Conservation (phyloP, 1,140 invertebrate species). For the Drosophila arawakana region DNA sequence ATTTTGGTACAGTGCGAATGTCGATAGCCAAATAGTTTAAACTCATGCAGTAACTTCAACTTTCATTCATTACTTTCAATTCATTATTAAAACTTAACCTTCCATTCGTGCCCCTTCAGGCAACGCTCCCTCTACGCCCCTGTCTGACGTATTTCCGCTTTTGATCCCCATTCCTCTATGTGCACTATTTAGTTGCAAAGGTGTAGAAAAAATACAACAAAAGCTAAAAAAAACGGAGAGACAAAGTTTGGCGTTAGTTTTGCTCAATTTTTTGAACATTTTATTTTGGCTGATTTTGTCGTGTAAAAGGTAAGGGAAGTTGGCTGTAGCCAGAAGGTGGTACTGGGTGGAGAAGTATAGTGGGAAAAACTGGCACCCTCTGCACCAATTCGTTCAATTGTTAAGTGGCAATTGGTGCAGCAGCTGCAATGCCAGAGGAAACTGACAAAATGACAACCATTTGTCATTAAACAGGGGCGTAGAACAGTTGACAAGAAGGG, state of each 20-base stretch:
- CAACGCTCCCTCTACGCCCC: not conserved
- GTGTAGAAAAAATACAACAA: slow-evolving; percentile 31
- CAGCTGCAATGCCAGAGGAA: slow-evolving; percentile 40
- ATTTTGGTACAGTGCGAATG: not conserved
- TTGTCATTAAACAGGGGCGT: slow-evolving; percentile 61
- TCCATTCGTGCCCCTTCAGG: not conserved
- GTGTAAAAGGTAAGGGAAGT: not conserved
- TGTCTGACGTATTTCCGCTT: not conserved
- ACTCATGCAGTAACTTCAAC: slow-evolving; percentile 20
- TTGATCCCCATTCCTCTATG: slow-evolving; percentile 7
- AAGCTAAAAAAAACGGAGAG: slow-evolving; percentile 7
- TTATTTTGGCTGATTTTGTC: slow-evolving; percentile 10
- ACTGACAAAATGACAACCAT: slow-evolving; percentile 74
- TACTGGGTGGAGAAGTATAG: not conserved
- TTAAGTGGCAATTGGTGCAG: slow-evolving; percentile 45
- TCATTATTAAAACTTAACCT: slow-evolving; percentile 53
- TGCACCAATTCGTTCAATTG: slow-evolving; percentile 38
- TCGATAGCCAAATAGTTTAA: not conserved
- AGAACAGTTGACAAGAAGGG: not conserved
- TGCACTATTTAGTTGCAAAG: slow-evolving; percentile 32
- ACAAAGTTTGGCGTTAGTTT: slow-evolving; percentile 7
- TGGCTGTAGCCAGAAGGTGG: not conserved
- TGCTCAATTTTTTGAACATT: slow-evolving; percentile 9
- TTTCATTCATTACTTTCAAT: slow-evolving; percentile 69
- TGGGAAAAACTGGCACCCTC: not conserved